A percentile compares a stretch with the other conserved stretches of the same genome.
phyloP scores from a whole-genome alignment of 2,113 vertebrate genomes.

The Dasyprocta punctata region DNA sequence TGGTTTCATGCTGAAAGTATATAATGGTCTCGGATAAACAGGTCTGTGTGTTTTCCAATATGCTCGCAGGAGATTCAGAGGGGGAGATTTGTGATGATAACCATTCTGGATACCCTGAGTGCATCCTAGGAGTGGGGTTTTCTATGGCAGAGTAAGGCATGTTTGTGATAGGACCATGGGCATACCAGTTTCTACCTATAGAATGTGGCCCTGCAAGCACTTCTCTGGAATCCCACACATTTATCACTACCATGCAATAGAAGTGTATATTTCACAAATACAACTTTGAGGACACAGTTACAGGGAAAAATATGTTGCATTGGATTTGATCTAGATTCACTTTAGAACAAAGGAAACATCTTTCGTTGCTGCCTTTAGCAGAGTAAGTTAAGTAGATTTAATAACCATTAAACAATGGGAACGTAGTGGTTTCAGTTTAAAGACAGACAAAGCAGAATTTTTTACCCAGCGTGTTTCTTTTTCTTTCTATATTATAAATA shows the following conservation, averaged over 20 bases:
- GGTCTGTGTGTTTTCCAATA: not conserved
- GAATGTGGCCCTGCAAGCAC: accelerated
- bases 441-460: constrained; percentile 1
- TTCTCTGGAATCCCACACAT: not conserved
- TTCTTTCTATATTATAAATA: not conserved
- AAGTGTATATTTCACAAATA: not conserved
- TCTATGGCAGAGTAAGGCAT: accelerated
- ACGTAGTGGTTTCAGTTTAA: constrained; percentile 40
- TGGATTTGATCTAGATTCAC: not conserved
- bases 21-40: not conserved
- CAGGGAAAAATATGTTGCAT: not conserved
- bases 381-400: constrained; percentile 15
- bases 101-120: not conserved
- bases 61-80: not conserved
- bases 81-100: no score
- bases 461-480: not conserved
- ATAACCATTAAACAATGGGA: constrained; percentile 28
- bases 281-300: not conserved
- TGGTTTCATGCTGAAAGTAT: not conserved
- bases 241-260: no score
- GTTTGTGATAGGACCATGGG: not conserved
- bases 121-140: accelerated
- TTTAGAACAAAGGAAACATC: not conserved
- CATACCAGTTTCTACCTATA: no score
- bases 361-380: not conserved